Conservation (phyloP, 2,113 vertebrate species). For the Sorex fumeus region DNA sequence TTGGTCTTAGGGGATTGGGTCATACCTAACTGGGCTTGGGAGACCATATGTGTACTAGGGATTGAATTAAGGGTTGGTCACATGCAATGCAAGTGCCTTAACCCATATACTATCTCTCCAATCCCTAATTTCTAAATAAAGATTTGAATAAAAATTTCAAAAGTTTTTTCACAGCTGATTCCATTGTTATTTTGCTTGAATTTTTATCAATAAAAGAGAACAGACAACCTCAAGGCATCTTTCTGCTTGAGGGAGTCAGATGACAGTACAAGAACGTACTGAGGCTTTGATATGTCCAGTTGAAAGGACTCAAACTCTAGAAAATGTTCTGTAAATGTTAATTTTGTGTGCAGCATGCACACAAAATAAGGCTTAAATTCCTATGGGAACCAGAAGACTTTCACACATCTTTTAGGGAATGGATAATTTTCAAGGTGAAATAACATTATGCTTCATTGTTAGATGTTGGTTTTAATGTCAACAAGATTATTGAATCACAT, state of each 20-base stretch:
- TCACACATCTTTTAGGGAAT: not conserved
- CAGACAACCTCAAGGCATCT: constrained; percentile 44
- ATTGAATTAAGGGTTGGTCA: too few species aligned
- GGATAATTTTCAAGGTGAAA: constrained; percentile 14
- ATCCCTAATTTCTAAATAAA: not conserved
- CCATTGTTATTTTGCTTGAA: constrained; percentile 56
- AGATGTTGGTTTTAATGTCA: not conserved
- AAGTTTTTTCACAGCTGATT: constrained; percentile 65
- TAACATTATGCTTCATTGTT: not conserved
- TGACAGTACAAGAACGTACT: not conserved
- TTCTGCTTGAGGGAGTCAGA: constrained; percentile 18
- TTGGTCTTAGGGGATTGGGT: too few species aligned
- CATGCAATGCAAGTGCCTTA: too few species aligned
- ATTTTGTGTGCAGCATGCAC: not conserved
- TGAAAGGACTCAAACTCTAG: not conserved
- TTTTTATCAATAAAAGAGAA: constrained; percentile 59
- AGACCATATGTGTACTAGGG: too few species aligned
- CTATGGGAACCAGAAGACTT: not conserved
- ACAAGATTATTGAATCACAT: constrained; percentile 7
- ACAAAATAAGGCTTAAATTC: not conserved
- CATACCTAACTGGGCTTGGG: too few species aligned
- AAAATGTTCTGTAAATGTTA: constrained; percentile 52
- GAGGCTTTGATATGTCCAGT: constrained; percentile 55
- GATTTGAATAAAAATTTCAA: constrained; percentile 58
- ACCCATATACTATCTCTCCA: too few species aligned